Conservation (phyloP, 2,113 vertebrate genomes). For the Typhlomys cinereus region DNA sequence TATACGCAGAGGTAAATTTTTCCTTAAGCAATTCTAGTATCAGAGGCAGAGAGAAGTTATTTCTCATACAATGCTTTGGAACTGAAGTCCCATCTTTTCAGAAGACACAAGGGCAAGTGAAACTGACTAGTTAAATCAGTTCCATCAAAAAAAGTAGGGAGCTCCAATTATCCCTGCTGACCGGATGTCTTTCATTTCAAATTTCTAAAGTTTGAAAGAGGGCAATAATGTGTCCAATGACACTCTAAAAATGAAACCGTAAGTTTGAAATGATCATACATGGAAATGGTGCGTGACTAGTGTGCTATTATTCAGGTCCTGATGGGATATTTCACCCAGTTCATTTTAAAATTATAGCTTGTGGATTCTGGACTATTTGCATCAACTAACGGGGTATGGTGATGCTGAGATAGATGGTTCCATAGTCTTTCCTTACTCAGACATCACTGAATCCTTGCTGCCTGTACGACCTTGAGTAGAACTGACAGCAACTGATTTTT, state of each 20-base stretch:
- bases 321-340: background rate
- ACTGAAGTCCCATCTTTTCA: background rate
- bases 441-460: background rate
- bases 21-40: conserved; percentile 7
- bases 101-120: background rate
- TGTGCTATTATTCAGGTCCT: background rate
- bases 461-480: too few species aligned
- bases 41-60: background rate
- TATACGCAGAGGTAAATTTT: background rate
- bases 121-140: background rate
- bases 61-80: background rate
- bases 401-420: background rate
- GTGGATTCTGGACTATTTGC: background rate
- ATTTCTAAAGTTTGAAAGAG: background rate
- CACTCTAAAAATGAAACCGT: background rate
- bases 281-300: background rate
- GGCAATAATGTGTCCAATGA: background rate
- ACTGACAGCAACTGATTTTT: background rate
- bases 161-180: background rate
- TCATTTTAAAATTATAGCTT: background rate
- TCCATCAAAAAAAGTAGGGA: background rate
- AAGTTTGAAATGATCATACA: background rate
- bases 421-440: background rate
- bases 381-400: background rate
- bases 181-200: background rate